Conservation (phyloP, 2,113 vertebrate species). For the Cranoglanis bouderius region DNA sequence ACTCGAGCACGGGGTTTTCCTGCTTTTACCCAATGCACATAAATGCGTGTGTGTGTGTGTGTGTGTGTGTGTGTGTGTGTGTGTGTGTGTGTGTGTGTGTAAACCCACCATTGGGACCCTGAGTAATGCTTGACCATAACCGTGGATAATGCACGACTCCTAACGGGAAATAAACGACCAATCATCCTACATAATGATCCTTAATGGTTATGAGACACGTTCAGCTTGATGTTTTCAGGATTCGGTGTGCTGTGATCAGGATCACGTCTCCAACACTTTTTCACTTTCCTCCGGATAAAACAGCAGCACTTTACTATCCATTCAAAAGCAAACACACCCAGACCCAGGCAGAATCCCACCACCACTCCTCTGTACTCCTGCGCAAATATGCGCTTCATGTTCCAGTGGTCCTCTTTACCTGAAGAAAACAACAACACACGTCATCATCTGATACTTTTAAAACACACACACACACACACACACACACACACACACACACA, state of each 20-base stretch:
- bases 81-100: no score
- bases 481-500: not conserved
- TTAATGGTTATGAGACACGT: rapidly evolving
- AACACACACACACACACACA: not conserved
- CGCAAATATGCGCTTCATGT: not conserved
- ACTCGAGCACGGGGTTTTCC: no score
- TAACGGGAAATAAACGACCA: no score
- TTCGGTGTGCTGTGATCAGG: not conserved
- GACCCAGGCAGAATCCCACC: not conserved
- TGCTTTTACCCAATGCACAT: no score
- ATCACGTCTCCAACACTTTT: not conserved
- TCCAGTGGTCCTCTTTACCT: not conserved
- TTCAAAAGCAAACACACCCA: not conserved
- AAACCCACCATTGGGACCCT: no score
- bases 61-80: no score
- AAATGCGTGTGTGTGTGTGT: no score
- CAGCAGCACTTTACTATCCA: not conserved
- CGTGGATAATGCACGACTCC: no score
- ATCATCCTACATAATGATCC: no score
- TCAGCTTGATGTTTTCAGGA: not conserved
- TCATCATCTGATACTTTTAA: no score
- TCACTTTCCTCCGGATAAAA: not conserved
- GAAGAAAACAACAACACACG: no score
- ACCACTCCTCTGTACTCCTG: not conserved
- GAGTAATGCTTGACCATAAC: no score